phyloP scores from a whole-genome alignment of 2,888 invertebrate species.

The Pandemis corylana region DNA sequence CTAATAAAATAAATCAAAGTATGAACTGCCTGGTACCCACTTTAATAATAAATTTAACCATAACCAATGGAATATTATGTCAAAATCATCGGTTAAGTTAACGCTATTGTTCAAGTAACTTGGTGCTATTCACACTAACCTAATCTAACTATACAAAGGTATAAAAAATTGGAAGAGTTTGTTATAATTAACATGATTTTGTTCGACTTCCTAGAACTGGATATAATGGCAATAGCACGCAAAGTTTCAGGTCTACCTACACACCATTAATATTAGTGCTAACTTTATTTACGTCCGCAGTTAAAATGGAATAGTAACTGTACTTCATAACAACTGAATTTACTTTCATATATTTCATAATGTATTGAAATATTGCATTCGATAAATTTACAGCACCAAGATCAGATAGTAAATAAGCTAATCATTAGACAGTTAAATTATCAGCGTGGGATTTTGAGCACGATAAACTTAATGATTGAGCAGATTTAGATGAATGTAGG shows the following conservation, averaged over 20 bases:
- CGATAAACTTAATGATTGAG: not conserved
- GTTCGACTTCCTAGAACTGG: not conserved
- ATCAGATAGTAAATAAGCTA: slow-evolving; percentile 1
- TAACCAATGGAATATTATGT: too few species aligned
- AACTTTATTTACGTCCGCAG: not conserved
- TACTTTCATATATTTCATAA: slow-evolving; percentile 15
- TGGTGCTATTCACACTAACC: too few species aligned
- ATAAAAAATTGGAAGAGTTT: too few species aligned
- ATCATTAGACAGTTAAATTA: not conserved
- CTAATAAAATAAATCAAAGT: too few species aligned
- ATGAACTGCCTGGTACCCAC: too few species aligned
- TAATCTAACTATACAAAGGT: too few species aligned
- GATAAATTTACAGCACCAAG: not conserved
- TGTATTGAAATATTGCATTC: slow-evolving; percentile 11
- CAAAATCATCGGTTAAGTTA: too few species aligned
- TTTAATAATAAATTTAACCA: too few species aligned
- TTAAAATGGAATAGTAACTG: not conserved
- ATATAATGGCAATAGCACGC: not conserved
- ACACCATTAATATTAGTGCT: not conserved
- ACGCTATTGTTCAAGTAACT: too few species aligned
- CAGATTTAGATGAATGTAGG: slow-evolving; percentile 1
- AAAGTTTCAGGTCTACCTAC: not conserved
- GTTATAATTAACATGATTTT: too few species aligned
- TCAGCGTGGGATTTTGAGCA: not conserved
- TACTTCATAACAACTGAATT: not conserved